Evolutionary conservation across 2,113 vertebrate species (phyloP), one percentile per base, ranked within the genome.

Genomic region (Nipponia nippon): DNA sequence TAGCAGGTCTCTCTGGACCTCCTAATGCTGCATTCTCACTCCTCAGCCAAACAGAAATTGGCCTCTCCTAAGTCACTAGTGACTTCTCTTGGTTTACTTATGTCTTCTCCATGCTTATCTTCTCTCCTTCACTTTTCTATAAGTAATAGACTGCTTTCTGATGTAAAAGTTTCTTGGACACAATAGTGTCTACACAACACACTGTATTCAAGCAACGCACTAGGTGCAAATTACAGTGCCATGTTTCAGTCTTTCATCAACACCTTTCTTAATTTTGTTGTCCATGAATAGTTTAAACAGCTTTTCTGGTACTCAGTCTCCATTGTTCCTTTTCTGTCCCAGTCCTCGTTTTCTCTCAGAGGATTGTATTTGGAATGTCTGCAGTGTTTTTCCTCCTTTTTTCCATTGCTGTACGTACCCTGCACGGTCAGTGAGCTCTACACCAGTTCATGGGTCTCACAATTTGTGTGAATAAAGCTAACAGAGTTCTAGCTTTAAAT

Each of bases 171-270:
- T 44, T 3, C 11, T 79, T 36, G 55, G 56, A 14, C 14, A 15
- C 19, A 32, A 3, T 29, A 55, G 26, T 6, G 17, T 52, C 26
- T 36, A n/a, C 12, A 6, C 34, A 72, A 15, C 15, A n/a, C 2
- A 2, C 14, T 76, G 13, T 65, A 4, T 25, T 84, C 9, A 40
- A 75, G 53, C 17, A 81, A 49, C 21, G 19, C 1, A 2, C 16
- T 52, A 71, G 11, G n/a, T 70, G 25, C 0, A 0, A 56, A 70
- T 87, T 87, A 15, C 19, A 46, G 10, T 46, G 32, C 8, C 11
- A 1, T 36, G 22, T 62, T 93, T 71, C 40, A 38, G 55, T 29
- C 30, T 71, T 87, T 87, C 16, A 53, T 66, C 46, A 55, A 27
- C 15, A 49, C 34, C 5, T 81, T 56, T 59, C 34, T 71, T 75